Conservation (phyloP, 1,140 invertebrate species). For the Bombus fervidus region DNA sequence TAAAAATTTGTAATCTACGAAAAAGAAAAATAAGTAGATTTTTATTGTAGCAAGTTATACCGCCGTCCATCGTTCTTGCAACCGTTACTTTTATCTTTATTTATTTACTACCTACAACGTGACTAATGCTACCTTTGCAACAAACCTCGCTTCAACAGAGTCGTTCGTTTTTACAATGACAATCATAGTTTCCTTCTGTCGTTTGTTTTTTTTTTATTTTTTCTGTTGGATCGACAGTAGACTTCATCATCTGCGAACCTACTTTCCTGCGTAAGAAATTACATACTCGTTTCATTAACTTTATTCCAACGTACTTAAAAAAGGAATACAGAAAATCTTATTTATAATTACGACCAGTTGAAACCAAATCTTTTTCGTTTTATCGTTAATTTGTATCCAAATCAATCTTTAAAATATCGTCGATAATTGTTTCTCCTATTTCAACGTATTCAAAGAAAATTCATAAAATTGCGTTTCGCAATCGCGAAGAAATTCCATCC, state of each 20-base stretch:
- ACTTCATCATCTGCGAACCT: not conserved
- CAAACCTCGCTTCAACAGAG: slow-evolving; percentile 1
- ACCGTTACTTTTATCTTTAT: slow-evolving; percentile 29
- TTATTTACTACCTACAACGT: slow-evolving; percentile 1
- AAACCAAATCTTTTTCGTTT: not conserved
- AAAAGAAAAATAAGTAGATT: not conserved
- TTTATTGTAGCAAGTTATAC: slow-evolving; percentile 2
- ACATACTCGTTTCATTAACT: not conserved
- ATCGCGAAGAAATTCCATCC: no score
- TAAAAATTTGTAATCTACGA: not conserved
- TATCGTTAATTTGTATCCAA: not conserved
- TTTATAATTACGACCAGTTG: no score
- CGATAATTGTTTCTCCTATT: not conserved
- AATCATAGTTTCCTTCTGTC: not conserved
- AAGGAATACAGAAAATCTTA: not conserved
- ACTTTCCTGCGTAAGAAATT: not conserved
- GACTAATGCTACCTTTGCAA: not conserved
- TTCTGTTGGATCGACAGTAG: not conserved
- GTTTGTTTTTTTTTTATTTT: not conserved
- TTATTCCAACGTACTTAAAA: not conserved
- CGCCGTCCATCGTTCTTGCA: not conserved
- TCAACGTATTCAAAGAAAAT: not conserved
- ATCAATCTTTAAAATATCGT: not conserved
- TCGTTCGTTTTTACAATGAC: not conserved
- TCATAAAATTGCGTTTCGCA: no score